phyloP scores from a whole-genome alignment of 2,888 invertebrate genomes.

The Rhogogaster chlorosoma region DNA sequence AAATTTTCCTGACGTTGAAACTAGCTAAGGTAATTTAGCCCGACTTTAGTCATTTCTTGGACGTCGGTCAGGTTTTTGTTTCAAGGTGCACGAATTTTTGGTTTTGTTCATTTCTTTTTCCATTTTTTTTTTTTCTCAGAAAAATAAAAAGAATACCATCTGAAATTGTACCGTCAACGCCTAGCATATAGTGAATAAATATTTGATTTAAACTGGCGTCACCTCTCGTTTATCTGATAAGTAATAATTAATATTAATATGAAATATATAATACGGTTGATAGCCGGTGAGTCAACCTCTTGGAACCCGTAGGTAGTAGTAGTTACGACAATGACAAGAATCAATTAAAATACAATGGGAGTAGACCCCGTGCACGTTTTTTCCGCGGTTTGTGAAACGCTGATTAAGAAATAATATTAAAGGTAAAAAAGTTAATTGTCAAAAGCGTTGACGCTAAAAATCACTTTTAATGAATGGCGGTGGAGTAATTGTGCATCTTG shows the following conservation, averaged over 20 bases:
- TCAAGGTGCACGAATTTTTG: slow-evolving; percentile 20
- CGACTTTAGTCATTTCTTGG: neutral
- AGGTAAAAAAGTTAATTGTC: neutral
- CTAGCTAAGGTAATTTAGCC: slow-evolving; percentile 55
- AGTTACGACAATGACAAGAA: neutral
- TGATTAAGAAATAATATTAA: slow-evolving; percentile 1
- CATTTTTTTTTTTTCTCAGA: slow-evolving; percentile 60
- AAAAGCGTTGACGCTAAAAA: neutral
- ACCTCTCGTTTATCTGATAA: slow-evolving; percentile 33
- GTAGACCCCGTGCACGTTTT: neutral
- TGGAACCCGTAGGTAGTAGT: neutral
- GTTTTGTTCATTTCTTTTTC: slow-evolving; percentile 50
- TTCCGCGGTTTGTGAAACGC: neutral
- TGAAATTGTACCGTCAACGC: slow-evolving; percentile 31
- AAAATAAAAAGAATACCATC: slow-evolving; percentile 45
- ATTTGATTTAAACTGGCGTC: slow-evolving; percentile 6
- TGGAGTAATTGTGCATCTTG: slow-evolving; percentile 31
- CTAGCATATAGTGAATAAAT: neutral
- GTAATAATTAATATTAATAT: slow-evolving; percentile 38
- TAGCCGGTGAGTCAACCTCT: neutral
- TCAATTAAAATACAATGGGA: neutral
- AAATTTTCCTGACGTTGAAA: neutral
- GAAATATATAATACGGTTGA: slow-evolving; percentile 33
- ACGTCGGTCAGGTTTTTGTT: slow-evolving; percentile 7
- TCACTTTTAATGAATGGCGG: slow-evolving; percentile 5